Percentiles rank a stretch among this genome's conserved stretches.
phyloP scores from a whole-genome alignment of 2,797 vertebrate genomes.

The Notolabrus celidotus region DNA sequence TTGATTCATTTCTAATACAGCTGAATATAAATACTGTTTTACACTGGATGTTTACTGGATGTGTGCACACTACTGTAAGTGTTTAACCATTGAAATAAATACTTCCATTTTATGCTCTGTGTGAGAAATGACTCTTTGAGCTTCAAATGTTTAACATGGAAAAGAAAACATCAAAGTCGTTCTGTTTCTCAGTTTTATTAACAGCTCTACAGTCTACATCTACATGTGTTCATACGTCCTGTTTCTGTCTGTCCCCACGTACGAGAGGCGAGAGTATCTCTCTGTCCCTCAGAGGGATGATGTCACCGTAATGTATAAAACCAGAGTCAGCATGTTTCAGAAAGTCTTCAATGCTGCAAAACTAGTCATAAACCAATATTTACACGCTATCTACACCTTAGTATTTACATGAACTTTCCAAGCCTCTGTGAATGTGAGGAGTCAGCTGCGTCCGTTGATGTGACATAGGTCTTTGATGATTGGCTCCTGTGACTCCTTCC shows the following conservation, averaged over 20 bases:
- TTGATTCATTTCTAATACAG: slow-evolving; percentile 50
- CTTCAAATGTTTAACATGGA: slow-evolving; percentile 48
- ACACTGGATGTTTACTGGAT: slow-evolving; percentile 70
- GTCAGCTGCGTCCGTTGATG: slow-evolving; percentile 67
- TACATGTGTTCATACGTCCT: slow-evolving; percentile 19
- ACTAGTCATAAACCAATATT: slow-evolving; percentile 22
- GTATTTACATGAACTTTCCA: slow-evolving; percentile 10
- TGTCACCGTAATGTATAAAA: too few species aligned
- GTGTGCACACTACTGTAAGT: slow-evolving; percentile 76
- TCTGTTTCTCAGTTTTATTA: slow-evolving; percentile 39
- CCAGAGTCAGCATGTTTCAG: too few species aligned
- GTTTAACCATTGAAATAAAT: slow-evolving; percentile 80
- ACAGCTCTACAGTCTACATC: slow-evolving; percentile 19
- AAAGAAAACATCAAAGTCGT: slow-evolving; percentile 17
- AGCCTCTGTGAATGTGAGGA: background rate
- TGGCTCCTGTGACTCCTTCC: slow-evolving; percentile 65
- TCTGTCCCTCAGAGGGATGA: slow-evolving; percentile 1
- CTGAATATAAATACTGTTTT: slow-evolving; percentile 49
- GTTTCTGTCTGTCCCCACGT: slow-evolving; percentile 24
- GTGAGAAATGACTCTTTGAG: slow-evolving; percentile 20
- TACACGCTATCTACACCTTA: slow-evolving; percentile 57
- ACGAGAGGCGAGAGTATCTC: slow-evolving; percentile 14
- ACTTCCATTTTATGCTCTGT: slow-evolving; percentile 34
- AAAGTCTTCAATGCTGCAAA: slow-evolving; percentile 11
- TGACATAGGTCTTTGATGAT: slow-evolving; percentile 49